Evolutionary conservation across 2,113 vertebrate genomes (phyloP), one percentile per base, ranked within the genome.

Genomic region (Onychostoma macrolepis): DNA sequence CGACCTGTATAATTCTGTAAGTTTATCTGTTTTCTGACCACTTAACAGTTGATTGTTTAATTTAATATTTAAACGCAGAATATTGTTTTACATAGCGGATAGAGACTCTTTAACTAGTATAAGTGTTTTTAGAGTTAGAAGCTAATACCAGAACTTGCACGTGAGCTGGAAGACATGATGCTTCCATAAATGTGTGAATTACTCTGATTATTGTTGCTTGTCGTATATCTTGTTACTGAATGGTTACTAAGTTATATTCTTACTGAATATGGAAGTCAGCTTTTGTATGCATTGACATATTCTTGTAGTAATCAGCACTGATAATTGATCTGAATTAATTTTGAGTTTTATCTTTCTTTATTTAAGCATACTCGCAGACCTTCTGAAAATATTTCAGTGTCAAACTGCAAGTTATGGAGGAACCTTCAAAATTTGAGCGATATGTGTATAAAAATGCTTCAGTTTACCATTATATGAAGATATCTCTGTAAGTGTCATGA

Each of bases 381-480:
- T 1, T 41, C 21, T 41, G 4, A n/a, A 72, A 72, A 10, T 10
- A 72, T 41, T 21, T 9, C 4, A 33, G 7, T 19, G n/a, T 78
- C 30, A 36, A 61, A 24, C 56, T 43, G 7, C 38, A 69, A 33
- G 17, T 36, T 41, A 84, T 84, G 89, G 88, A 92, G 3, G 85
- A 89, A 8, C 28, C 92, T 2, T 17, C 90, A 0, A 86, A 85
- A 33, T 96, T 94, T 87, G 94, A 96, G 84, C 95, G 96, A 85
- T 85, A 94, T 0, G 96, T 97, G 86, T 91, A 95, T 83, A 96
- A 93, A 92, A 94, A 96, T 80, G 87, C 90, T 1, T 96, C 96
- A 0, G 94, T 94, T 21, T 92, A 96, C 84, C 96, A 97, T 85
- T 98, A 98, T 89, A 61, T 99, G 96, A 97, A 96, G 74, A 92